phyloP scores from a whole-genome alignment of 2,888 invertebrate species.

The Ephialtes manifestator region DNA sequence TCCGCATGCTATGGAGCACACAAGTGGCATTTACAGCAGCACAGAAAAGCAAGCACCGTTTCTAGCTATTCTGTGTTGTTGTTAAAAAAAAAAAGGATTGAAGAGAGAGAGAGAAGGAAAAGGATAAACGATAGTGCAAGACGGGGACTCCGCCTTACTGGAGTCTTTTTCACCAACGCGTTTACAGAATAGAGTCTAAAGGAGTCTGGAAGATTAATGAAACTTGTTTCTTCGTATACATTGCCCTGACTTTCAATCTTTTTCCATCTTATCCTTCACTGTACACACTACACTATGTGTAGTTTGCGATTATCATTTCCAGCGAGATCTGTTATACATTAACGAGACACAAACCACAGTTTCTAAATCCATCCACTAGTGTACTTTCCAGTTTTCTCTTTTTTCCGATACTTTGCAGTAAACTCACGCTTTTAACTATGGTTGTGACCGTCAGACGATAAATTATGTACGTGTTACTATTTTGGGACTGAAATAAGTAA shows the following conservation, averaged over 20 bases:
- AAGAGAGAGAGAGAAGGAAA: slow-evolving; percentile 1
- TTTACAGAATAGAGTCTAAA: background rate
- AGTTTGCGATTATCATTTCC: slow-evolving; percentile 1
- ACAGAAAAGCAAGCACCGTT: background rate
- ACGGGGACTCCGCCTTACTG: background rate
- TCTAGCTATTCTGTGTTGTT: too few species aligned
- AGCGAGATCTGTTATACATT: background rate
- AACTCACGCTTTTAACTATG: background rate
- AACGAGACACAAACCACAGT: background rate
- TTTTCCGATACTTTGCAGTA: background rate
- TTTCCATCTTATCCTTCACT: background rate
- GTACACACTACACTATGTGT: background rate
- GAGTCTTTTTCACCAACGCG: background rate
- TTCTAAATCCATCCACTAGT: background rate
- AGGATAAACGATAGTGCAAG: slow-evolving; percentile 5
- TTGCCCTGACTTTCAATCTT: slow-evolving; percentile 26
- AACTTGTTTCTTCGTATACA: slow-evolving; percentile 16
- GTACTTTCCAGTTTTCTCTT: background rate
- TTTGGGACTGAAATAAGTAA: background rate
- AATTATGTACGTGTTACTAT: background rate
- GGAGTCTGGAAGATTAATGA: slow-evolving; percentile 32
- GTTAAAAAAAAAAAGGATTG: background rate
- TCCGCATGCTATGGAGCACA: background rate
- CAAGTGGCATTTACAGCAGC: background rate
- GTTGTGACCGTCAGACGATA: background rate